Evolutionary conservation across 2,797 vertebrate species (phyloP), one percentile per base, ranked within the genome.

Genomic region (Cyprinella venusta): DNA sequence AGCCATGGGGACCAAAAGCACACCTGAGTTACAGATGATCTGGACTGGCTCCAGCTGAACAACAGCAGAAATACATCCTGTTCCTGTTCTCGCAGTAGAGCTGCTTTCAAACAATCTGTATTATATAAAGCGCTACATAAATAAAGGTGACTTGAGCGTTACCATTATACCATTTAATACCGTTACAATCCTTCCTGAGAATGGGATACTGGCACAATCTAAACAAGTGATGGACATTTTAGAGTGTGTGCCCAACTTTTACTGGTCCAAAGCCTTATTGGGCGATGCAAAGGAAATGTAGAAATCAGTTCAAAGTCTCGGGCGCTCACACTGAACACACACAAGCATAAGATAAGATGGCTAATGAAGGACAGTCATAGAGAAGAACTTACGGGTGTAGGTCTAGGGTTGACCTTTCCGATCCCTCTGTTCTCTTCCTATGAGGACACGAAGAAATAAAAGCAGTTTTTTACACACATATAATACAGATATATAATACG

Each of bases 321-420:
- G 42, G 45, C 15, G 30, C 54, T 75, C 42, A 70, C 19, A 71
- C 56, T 54, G 33, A 54, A 74, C 50, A 74, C 48, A 36, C 4
- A 78, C 38, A 13, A 40, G 2, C 56, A 30, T 67, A 48, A 30
- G n/a, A 68, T 67, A 26, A 24, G 19, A 67, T 42, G 36, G 24
- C 19, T 50, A 3, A 54, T 21, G 40, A 42, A 52, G 18, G 13
- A 59, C 24, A 21, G 15, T 16, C 24, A 78, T 5, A 71, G 13
- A 33, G 50, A 64, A n/a, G 21, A 69, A 52, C 92, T 94, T 92
- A 96, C 96, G 93, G 96, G 94, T 76, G 95, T 94, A 4, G 96
- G 94, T 87, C 96, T 94, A 85, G 93, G 94, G 81, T 93, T 95
- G 87, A 82, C 91, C 86, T 89, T 95, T 88, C 94, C 87, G 94